Evolutionary conservation across 1,140 invertebrate genomes (phyloP).

Genomic region (Apocrypta bakeri): DNA sequence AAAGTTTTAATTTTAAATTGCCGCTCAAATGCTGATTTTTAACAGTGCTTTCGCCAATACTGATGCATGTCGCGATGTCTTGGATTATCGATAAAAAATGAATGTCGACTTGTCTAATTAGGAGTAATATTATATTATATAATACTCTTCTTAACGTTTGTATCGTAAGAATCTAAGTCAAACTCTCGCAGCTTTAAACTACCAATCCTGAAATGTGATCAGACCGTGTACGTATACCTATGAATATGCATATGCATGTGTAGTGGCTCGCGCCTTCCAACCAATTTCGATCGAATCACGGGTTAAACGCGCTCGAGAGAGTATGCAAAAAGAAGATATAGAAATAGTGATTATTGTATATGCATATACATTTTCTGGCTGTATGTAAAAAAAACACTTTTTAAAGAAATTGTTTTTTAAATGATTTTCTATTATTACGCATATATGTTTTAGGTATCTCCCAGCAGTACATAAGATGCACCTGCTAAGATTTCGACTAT

Average conservation of each 20-base stretch:
- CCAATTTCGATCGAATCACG: slow-evolving; percentile 59
- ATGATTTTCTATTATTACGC: too few relatives aligned
- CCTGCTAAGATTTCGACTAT: background rate
- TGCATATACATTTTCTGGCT: slow-evolving; percentile 24
- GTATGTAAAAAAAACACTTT: background rate
- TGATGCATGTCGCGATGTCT: too few relatives aligned
- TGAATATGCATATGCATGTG: too few relatives aligned
- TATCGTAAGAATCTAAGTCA: too few relatives aligned
- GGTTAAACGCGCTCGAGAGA: slow-evolving; percentile 41
- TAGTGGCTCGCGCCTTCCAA: slow-evolving; percentile 24
- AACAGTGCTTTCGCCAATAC: too few relatives aligned
- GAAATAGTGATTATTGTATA: slow-evolving; percentile 40
- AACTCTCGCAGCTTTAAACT: slow-evolving; percentile 12
- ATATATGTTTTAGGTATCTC: too few relatives aligned
- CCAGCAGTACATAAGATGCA: too few relatives aligned
- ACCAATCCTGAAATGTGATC: slow-evolving; percentile 46
- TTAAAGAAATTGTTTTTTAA: background rate
- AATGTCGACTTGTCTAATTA: slow-evolving; percentile 48
- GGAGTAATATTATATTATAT: too few relatives aligned
- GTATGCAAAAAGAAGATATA: slow-evolving; percentile 50
- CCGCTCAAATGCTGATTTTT: too few relatives aligned
- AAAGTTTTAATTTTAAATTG: too few relatives aligned
- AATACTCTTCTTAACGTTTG: slow-evolving; percentile 44
- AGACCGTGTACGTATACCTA: background rate
- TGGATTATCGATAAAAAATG: slow-evolving; percentile 21